Conservation (phyloP, 2,113 vertebrate genomes). For the Crypturellus undulatus region DNA sequence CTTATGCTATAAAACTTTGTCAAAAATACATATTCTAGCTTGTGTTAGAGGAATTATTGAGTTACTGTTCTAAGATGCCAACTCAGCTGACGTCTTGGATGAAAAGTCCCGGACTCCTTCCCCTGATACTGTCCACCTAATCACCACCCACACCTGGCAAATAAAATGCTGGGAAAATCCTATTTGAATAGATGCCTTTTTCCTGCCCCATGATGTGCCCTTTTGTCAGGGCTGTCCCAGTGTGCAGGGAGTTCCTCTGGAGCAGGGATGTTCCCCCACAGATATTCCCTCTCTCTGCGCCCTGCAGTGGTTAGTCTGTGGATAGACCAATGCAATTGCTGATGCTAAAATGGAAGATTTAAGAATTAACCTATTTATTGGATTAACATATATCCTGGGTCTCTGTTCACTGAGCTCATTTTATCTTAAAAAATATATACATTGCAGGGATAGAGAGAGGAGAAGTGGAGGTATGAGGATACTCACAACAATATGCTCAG, state of each 20-base stretch:
- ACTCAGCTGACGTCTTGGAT: background rate
- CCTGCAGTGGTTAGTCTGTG: background rate
- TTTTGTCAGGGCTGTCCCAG: background rate
- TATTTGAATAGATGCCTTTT: background rate
- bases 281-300: background rate
- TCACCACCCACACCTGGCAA: background rate
- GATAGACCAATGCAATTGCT: background rate
- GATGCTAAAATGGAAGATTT: background rate
- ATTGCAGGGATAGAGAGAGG: background rate
- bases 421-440: background rate
- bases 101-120: background rate
- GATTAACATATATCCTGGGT: background rate
- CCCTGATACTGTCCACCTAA: background rate
- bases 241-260: background rate
- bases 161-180: background rate
- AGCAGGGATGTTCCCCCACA: background rate
- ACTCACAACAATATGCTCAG: background rate
- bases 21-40: background rate
- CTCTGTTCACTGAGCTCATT: background rate
- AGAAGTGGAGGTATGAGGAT: background rate
- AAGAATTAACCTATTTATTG: background rate
- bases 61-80: background rate
- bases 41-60: background rate
- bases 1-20: background rate
- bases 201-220: background rate